A percentile compares a stretch with the other conserved stretches of the same genome.
Conservation (phyloP, 1,140 invertebrate genomes). For the Drosophila ananassae region DNA sequence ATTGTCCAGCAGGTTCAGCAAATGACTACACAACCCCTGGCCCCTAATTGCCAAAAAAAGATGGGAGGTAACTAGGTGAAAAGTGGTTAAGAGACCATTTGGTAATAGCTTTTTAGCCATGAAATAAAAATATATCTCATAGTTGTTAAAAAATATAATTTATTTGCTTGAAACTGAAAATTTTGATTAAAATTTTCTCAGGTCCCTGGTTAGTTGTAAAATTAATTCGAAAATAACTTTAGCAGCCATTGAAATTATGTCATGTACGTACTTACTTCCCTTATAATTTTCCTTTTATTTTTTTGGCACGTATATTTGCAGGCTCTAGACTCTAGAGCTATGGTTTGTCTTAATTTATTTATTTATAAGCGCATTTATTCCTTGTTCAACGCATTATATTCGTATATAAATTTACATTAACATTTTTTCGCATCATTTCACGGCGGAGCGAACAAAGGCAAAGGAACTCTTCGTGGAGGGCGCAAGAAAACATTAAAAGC, state of each 20-base stretch:
- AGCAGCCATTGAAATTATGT: background rate
- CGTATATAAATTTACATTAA: slow-evolving; percentile 80
- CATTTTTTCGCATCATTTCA: slow-evolving; percentile 76
- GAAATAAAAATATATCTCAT: background rate
- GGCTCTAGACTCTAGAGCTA: background rate
- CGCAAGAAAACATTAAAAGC: slow-evolving; percentile 53
- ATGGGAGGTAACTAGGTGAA: background rate
- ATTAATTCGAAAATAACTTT: background rate
- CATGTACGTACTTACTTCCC: background rate
- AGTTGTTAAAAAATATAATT: background rate
- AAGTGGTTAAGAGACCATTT: background rate
- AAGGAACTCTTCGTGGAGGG: background rate
- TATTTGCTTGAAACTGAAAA: background rate
- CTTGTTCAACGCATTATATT: slow-evolving; percentile 71
- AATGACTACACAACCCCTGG: slow-evolving; percentile 45
- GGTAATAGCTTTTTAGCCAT: background rate
- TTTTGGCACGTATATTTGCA: background rate
- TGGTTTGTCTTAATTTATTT: slow-evolving; percentile 44
- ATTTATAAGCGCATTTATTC: slow-evolving; percentile 65
- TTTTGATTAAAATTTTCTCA: slow-evolving; percentile 3
- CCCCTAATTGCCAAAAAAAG: slow-evolving; percentile 19
- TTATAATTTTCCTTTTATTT: background rate
- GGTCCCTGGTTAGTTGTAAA: background rate
- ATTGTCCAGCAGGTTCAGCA: slow-evolving; percentile 44
- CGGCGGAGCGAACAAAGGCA: slow-evolving; percentile 10